Conservation (phyloP, 2,113 vertebrate genomes). For the Sclerurus mexicanus region DNA sequence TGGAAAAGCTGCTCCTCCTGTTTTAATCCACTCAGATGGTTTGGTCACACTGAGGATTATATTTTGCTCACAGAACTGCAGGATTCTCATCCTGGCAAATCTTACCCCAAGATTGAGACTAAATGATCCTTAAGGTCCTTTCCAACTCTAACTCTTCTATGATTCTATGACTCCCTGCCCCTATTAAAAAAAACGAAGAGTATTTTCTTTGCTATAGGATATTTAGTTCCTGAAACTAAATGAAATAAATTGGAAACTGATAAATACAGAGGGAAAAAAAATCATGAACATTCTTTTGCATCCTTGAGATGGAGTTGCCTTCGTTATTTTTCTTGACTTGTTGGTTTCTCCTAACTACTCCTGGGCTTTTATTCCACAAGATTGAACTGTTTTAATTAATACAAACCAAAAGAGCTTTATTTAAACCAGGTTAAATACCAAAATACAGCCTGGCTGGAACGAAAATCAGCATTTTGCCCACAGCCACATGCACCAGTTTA, state of each 20-base stretch:
- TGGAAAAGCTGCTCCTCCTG: not conserved
- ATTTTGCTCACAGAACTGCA: not conserved
- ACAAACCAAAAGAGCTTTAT: not conserved
- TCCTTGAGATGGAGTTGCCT: not conserved
- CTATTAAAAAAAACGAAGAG: not conserved
- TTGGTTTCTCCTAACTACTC: not conserved
- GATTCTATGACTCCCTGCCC: not conserved
- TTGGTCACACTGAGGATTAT: not conserved
- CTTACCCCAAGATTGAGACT: not conserved
- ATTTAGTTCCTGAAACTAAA: not conserved
- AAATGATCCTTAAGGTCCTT: not conserved
- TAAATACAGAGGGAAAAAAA: not conserved
- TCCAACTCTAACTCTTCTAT: not conserved
- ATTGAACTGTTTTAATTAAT: not conserved
- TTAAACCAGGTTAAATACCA: not conserved
- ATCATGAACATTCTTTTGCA: not conserved
- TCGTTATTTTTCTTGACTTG: rapidly evolving
- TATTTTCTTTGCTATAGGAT: not conserved
- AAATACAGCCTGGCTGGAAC: not conserved
- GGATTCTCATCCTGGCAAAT: not conserved
- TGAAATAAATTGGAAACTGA: not conserved
- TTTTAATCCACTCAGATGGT: not conserved
- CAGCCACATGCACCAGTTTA: not conserved
- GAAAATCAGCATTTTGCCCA: not conserved
- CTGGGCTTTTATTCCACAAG: not conserved